Conservation (phyloP, 2,797 vertebrate species). For the Poeciliopsis infans region DNA sequence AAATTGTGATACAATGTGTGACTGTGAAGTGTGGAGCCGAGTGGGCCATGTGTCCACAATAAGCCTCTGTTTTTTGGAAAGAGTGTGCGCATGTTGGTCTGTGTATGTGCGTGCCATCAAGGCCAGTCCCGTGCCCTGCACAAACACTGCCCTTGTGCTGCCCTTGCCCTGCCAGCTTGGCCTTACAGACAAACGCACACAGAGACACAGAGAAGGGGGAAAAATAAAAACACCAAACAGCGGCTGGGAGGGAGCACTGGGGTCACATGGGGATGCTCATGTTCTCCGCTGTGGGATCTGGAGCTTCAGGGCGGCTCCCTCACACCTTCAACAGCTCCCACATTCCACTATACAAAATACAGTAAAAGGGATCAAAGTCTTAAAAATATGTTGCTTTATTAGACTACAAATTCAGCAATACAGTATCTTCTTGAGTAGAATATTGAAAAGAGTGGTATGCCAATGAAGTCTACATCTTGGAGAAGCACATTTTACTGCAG, state of each 20-base stretch:
- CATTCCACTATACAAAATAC: background rate
- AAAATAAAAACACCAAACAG: conserved; percentile 39
- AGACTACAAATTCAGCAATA: conserved; percentile 1
- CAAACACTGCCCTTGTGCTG: conserved; percentile 78
- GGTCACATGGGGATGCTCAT: conserved; percentile 57
- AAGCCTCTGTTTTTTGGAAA: conserved; percentile 74
- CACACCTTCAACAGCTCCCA: conserved; percentile 25
- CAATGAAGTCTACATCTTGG: background rate
- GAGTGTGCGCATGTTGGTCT: conserved; percentile 47
- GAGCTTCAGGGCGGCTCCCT: conserved; percentile 22
- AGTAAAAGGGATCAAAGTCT: conserved; percentile 11
- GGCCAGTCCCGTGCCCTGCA: conserved; percentile 74
- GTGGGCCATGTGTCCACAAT: conserved; percentile 68
- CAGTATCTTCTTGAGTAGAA: too few relatives aligned
- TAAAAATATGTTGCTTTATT: conserved; percentile 24
- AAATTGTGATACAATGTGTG: conserved; percentile 65
- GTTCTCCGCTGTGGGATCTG: conserved; percentile 30
- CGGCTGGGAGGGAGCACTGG: conserved; percentile 18
- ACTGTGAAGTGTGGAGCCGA: conserved; percentile 64
- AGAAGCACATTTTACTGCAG: background rate
- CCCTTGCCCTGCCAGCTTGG: conserved; percentile 67
- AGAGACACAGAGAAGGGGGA: conserved; percentile 37
- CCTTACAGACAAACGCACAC: conserved; percentile 28
- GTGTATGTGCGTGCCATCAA: conserved; percentile 59
- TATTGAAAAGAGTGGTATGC: background rate